These are phyloP conservation scores for Calyptomena viridis DNA, from an alignment of 2,113 vertebrate species.

Conservation along the genomic window DNA sequence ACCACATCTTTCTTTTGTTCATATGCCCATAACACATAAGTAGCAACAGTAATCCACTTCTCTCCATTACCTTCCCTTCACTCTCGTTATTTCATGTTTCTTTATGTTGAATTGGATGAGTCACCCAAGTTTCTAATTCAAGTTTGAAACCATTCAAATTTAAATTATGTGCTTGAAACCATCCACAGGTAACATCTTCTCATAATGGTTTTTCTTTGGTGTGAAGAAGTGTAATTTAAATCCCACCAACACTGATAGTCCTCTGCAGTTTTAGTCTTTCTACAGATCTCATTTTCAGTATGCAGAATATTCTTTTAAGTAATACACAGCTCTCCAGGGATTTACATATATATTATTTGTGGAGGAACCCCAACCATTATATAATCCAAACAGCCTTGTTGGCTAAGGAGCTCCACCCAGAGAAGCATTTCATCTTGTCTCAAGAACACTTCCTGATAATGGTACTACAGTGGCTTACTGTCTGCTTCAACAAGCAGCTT, in stretches of 20 bases:
- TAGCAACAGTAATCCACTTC: neutral
- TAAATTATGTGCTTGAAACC: neutral
- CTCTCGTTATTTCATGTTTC: neutral
- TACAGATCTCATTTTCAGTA: neutral
- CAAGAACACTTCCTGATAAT: neutral
- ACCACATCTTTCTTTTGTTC: neutral
- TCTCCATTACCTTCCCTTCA: neutral
- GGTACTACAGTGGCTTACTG: neutral
- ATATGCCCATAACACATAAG: neutral
- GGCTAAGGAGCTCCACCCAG: neutral
- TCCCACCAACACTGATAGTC: neutral
- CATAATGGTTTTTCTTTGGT: neutral
- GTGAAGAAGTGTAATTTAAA: neutral
- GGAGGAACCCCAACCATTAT: neutral
- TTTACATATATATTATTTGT: neutral
- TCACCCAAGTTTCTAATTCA: neutral
- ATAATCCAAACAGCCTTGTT: neutral
- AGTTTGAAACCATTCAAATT: neutral
- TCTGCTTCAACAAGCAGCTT: neutral
- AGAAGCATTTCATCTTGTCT: neutral
- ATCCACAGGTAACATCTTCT: neutral
- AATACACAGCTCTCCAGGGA: neutral
- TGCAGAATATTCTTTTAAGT: neutral
- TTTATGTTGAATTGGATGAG: neutral
- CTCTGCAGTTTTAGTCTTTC: neutral